Conservation (phyloP, 2,888 invertebrate species). For the Hirtodrosophila cameraria region DNA sequence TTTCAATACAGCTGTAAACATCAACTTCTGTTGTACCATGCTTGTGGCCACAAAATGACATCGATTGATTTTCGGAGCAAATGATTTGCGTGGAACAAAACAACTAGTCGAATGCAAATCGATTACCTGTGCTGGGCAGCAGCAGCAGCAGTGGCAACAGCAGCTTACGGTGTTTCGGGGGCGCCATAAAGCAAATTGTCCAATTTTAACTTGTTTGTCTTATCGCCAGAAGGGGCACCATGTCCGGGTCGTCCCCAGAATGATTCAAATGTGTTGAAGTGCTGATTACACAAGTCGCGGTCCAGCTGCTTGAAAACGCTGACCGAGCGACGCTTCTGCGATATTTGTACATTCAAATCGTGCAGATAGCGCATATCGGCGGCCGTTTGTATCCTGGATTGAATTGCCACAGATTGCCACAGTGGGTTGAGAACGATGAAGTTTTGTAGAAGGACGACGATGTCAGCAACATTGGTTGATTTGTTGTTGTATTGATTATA, state of each 20-base stretch:
- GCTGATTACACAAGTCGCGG: slow-evolving; percentile 87
- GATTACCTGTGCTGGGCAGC: background rate
- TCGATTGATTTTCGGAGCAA: slow-evolving; percentile 58
- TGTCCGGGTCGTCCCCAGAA: slow-evolving; percentile 93
- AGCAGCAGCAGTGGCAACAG: background rate
- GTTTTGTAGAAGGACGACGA: background rate
- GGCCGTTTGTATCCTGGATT: slow-evolving; percentile 70
- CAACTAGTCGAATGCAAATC: slow-evolving; percentile 51
- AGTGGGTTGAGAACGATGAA: slow-evolving; percentile 22
- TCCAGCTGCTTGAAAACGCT: slow-evolving; percentile 84
- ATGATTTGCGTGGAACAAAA: slow-evolving; percentile 54
- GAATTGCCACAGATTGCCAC: slow-evolving; percentile 14
- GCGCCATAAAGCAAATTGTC: slow-evolving; percentile 84
- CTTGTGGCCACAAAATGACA: slow-evolving; percentile 20
- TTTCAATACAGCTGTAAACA: slow-evolving; percentile 23
- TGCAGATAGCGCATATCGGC: slow-evolving; percentile 84
- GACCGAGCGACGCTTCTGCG: slow-evolving; percentile 84
- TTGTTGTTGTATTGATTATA: slow-evolving; percentile 19
- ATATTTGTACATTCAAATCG: slow-evolving; percentile 86
- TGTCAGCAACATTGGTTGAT: slow-evolving; percentile 36
- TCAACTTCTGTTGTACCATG: slow-evolving; percentile 18
- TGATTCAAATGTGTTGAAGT: slow-evolving; percentile 90
- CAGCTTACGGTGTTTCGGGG: slow-evolving; percentile 68
- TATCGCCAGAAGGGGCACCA: slow-evolving; percentile 80
- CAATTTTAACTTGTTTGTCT: slow-evolving; percentile 83